Conservation (phyloP, 1,140 invertebrate species). For the Caenorhabditis remanei region DNA sequence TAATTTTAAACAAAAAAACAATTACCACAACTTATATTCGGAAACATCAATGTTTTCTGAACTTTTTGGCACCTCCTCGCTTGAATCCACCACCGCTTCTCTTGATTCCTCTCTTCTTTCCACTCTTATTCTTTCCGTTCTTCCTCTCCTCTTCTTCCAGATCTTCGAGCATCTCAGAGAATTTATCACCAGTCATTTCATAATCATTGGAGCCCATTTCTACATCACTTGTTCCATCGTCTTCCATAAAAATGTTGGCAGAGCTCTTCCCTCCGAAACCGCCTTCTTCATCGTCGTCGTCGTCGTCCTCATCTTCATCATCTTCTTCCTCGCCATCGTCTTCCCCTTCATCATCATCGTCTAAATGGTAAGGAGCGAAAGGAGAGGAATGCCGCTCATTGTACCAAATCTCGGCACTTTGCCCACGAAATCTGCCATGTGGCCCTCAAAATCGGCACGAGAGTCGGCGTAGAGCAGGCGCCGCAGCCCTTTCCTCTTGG, state of each 20-base stretch:
- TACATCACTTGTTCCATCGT: constrained; percentile 20
- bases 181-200: constrained; percentile 35
- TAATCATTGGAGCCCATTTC: constrained; percentile 15
- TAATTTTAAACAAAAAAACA: no score
- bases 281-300: constrained; percentile 24
- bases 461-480: no score
- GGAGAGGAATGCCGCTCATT: no score
- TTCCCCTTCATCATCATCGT: no score
- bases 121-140: background rate
- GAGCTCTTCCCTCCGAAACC: constrained; percentile 32
- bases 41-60: constrained; percentile 19
- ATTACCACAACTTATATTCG: no score
- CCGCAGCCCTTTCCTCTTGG: no score
- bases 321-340: constrained; percentile 52
- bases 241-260: constrained; percentile 14
- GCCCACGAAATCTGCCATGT: no score
- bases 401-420: no score
- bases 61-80: constrained; percentile 34
- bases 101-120: constrained; percentile 43
- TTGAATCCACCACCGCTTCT: constrained; percentile 13
- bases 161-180: constrained; percentile 39
- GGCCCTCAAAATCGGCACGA: no score
- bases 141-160: constrained; percentile 2
- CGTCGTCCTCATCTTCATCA: constrained; percentile 5
- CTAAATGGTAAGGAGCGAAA: no score